Base-by-base conservation (phyloP, 2,797 vertebrate species). In the Brotula barbata region DNA sequence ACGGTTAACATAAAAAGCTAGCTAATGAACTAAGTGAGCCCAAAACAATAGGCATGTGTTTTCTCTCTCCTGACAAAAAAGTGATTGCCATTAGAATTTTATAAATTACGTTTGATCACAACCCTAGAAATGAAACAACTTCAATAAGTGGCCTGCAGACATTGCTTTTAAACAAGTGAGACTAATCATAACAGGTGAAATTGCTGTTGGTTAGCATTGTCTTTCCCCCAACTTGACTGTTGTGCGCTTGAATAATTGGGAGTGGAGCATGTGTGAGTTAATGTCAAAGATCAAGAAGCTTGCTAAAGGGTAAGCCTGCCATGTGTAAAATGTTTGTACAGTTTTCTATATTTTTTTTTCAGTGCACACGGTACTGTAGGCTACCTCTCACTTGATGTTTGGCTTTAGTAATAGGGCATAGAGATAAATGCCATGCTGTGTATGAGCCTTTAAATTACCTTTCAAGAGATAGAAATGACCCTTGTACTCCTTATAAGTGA, bases 361-460 rank as follows among this genome's bases (percentile, higher is more conserved):
- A 77, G 74, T 80, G 85, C 83, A 83, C 80, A 87, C 85, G 84
- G 89, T 89, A 86, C 89, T 84, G 73, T 81, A 83, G 82, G 85
- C 81, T 87, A 84, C 85, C 85, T 88, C 87, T 85, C 71, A 77
- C 71, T 77, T 73, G 62, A 83, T 81, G 71, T 83, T 75, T 60
- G 70, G 78, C 68, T 42, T 43, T 74, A 78, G 71, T 73, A 68
- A 47, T 75, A 73, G 77, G 71, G 73, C 55, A 54, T 72, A 70
- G 79, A 78, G 73, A 62, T 68, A 51, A 68, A 75, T 73, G 77
- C 76, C 75, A 77, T 80, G 61, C 70, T 52, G 55, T 78, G 78
- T 60, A 51, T 69, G 78, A 67, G 56, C 77, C 48, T 74, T 64
- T 65, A 36, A 79, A 65, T 73, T 76, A 49, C 62, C 52, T 50